Base-by-base conservation (phyloP, 1,140 invertebrate species). In the Solen grandis region DNA sequence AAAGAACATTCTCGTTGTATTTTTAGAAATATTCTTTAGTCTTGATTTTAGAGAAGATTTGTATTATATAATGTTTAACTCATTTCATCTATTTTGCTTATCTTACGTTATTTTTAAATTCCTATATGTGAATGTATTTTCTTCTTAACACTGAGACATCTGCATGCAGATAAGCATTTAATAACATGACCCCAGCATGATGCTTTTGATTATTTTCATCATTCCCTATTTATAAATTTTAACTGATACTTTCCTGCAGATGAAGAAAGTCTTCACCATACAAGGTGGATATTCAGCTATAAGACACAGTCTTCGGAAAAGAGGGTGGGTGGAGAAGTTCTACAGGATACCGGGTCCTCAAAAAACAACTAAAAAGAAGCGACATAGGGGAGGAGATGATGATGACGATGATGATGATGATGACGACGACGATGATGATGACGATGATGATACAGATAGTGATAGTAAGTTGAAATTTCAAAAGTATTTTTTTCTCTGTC, bases 321-420 rank as follows among this genome's bases (percentile, higher is more conserved):
- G 93, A 62, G 94, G 93, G 0, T 94, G 93, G 93, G 90, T 94
- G 27, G 93, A 94, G 84, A 93, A 93, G 74, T 91, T 92, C 75
- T 92, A 91, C 81, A 87, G 88, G 65, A 85, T 89, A 22, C 82
- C 86, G 10, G 79, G 73, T 5, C 85, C 86, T 52, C 82, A 83
- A 14, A 90, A 91, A 81, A 87, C 87, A 70, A 83, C 86, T n/a
- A 73, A 74, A 1, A 84, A 85, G 66, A 86, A 87, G 69, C 78
- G 85, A 3, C 80, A 79, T 65, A 85, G 86, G 60, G 83, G 74
- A 33, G 84, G 78, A 19, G 86, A 87, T 70, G 88, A 89, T 69
- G 87, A 88, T 82, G 90, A 91, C 85, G 86, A 90, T 86, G 85
- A 87, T 82, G 88, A 89, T 77, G 88, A 91, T 81, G 90, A 90